These are phyloP conservation scores for Augochlora pura DNA, from an alignment of 1,140 invertebrate species.

Conservation along the genomic window DNA sequence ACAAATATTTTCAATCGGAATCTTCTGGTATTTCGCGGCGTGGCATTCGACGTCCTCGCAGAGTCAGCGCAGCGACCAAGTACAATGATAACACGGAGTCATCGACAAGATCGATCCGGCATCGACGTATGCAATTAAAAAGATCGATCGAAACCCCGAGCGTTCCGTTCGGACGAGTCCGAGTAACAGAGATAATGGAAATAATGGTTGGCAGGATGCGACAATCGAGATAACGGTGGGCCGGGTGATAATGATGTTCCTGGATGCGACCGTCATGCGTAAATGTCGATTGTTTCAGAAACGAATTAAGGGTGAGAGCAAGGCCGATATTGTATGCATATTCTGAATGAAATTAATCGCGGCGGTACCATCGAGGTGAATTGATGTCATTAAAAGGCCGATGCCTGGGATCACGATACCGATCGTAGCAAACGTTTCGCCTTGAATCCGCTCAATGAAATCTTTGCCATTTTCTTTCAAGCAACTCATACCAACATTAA, in stretches of 20 bases:
- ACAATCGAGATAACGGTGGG: conserved; percentile 26
- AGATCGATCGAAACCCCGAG: conserved; percentile 42
- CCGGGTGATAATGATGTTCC: conserved; percentile 30
- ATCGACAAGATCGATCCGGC: conserved; percentile 40
- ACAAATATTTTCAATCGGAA: no score
- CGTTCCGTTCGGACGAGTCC: conserved; percentile 46
- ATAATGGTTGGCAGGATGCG: conserved; percentile 54
- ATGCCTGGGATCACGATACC: not conserved
- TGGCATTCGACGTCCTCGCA: not conserved
- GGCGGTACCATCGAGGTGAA: not conserved
- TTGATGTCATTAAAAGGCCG: not conserved
- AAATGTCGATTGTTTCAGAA: conserved; percentile 24
- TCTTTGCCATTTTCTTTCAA: no score
- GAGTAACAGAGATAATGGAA: conserved; percentile 49
- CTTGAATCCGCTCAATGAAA: no score
- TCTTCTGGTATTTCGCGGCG: no score
- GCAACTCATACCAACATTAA: no score
- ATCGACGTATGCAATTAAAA: conserved; percentile 47
- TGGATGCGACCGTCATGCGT: not conserved
- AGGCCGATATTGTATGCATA: conserved; percentile 31
- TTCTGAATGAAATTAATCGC: conserved; percentile 1
- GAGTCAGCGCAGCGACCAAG: not conserved
- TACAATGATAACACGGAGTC: conserved; percentile 4
- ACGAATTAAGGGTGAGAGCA: conserved; percentile 38
- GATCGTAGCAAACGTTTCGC: not conserved